Base-by-base conservation (phyloP, 2,113 vertebrate species). In the Natator depressus region DNA sequence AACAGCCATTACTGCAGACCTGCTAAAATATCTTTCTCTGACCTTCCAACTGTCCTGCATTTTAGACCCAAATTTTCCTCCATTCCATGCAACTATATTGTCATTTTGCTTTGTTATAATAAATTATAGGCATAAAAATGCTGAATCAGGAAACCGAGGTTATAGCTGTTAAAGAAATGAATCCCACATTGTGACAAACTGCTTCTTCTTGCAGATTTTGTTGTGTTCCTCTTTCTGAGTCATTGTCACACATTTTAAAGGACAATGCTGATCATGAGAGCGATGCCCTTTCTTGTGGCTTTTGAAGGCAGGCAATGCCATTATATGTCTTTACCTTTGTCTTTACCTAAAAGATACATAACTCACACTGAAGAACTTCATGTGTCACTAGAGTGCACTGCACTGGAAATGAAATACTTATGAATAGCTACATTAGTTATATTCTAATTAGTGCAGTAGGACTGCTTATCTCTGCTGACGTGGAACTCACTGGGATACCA, bases 111-210 rank as follows among this genome's bases (percentile, higher is more conserved):
- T 97, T 86, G 94, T 98, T 96, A 94, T 96, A 94, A 94, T 97
- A 98, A 98, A 96, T 97, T 97, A 98, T 95, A 96, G 93, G 91
- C 95, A 96, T 96, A 95, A 97, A 98, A 95, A 96, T 97, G 95
- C 96, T 97, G 96, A 98, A 95, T 98, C 98, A 98, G 98, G 97
- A 98, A 98, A 97, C 97, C 94, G 97, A 98, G 98, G 97, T 98
- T 98, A 96, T 97, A 95, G 96, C 97, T 98, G 89, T 93, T 98
- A 93, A 98, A 98, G 97, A 98, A 98, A 97, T 50, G 1, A 92
- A 97, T 98, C 97, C 97, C 95, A 92, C 97, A 83, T 95, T 78
- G 93, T 96, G 95, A 97, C 90, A 93, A 97, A 94, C 93, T 96
- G 97, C 95, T 98, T 98, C 94, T 97, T 98, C 29, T 94, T 69